Base-by-base conservation (phyloP, 2,888 invertebrate species). In the Ferdinandea cuprea region DNA sequence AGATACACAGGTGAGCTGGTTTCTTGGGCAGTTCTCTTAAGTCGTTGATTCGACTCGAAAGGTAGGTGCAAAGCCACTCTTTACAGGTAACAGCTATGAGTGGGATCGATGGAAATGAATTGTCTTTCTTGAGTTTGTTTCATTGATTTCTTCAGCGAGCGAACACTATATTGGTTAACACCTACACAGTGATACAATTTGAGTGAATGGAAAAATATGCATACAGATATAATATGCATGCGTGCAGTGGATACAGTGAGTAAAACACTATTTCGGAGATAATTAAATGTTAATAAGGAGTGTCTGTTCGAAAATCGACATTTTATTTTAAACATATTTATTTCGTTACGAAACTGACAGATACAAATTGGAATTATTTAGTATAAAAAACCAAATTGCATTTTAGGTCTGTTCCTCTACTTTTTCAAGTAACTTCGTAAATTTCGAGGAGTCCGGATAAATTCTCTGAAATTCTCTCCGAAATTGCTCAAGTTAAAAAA, bases 81-180 rank as follows among this genome's bases (percentile, higher is more conserved):
- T 15, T 21, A 35, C 44, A 68, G 59, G 72, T 59, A 61, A 5
- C n/a, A n/a, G n/a, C 13, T 13, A 35, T 59, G 66, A 76, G 74
- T 68, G 59, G 40, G 50, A 37, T 69, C 46, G 8, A 28, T n/a
- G n/a, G n/a, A n/a, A 66, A 59, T 71, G 56, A 71, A 78, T 30
- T 3, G 17, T 2, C 1, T 8, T 40, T 13, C 58, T 81, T 71
- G 76, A 71, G 58, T 73, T 40, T 4, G 25, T 17, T 48, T 44
- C 32, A 35, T 52, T 79, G 25, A 32, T 25, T 8, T 32, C 56
- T 56, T 80, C 11, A 13, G 61, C 35, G 28, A 69, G 76, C 65
- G 58, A n/a, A n/a, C n/a, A n/a, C n/a, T n/a, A n/a, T 58, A 63
- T 61, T 80, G 48, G 11, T 40, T 32, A 81, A 76, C 80, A 76